Evolutionary conservation across 35 echinoderm and acorn worm species (phyloP), one percentile per base, ranked within the genome.

Genomic region (Acanthaster planci): DNA sequence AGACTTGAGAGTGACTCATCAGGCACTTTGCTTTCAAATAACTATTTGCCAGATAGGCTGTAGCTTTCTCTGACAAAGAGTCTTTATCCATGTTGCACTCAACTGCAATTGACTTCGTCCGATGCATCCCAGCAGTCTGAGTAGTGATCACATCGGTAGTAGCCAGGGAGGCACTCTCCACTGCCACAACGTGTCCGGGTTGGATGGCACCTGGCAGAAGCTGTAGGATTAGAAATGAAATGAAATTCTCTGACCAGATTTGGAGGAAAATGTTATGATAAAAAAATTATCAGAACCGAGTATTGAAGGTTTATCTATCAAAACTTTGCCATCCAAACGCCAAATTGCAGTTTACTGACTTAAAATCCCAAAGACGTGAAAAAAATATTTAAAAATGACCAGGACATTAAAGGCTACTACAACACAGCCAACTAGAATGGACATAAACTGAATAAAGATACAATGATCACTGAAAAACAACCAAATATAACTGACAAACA

Each of bases 61-160:
- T 34, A 31, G 18, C 2, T 29, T 35, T 26, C 7, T 72, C 30
- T 72, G 34, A 34, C 0, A 72, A 72, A 29, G 14, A 10, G 64
- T 26, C 42, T 6, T 6, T 6, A 47, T 47, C 12, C 4, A 12
- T 47, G 42, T 10, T 26, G 23, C 34, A 72, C 64, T 8, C 34
- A 72, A 86, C 84, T 86, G 72, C 84, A 86, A 40, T 86, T 75
- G 42, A 77, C 68, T 77, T 97, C 94, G 55, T 97, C 94, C 4
- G 94, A 97, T 12, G 82, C 86, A 72, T 92, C 94, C 0, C 26
- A 17, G 38, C 94, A 97, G 50, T 97, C 90, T 14, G 34, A 32
- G 8, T 78, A 54, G 0, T 86, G 85, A 58, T 92, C 86, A 80
- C 94, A 92, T 78, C 89, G 86, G 83, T 86, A 97, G 42, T 52